phyloP scores from a whole-genome alignment of 2,113 vertebrate species.

The Anoplopoma fimbria region DNA sequence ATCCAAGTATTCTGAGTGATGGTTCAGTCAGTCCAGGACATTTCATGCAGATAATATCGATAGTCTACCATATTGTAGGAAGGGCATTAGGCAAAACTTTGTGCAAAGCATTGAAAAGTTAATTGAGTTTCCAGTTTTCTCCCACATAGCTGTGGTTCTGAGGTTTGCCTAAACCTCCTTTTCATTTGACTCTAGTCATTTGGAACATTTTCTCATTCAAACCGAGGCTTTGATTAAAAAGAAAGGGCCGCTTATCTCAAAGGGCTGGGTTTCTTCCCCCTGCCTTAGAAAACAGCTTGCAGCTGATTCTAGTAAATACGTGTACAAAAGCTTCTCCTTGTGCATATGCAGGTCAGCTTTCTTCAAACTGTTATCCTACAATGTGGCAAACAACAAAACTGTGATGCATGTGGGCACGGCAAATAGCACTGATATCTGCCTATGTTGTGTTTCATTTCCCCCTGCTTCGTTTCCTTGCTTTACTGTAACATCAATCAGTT shows the following conservation, averaged over 20 bases:
- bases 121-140: constrained; percentile 35
- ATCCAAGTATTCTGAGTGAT: constrained; percentile 16
- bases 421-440: constrained; percentile 57
- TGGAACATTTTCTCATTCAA: constrained; percentile 78
- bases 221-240: constrained; percentile 80
- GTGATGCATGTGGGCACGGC: constrained; percentile 51
- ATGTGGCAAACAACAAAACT: constrained; percentile 60
- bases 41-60: constrained; percentile 19
- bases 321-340: constrained; percentile 70
- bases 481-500: constrained; percentile 57
- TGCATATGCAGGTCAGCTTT: constrained; percentile 71
- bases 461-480: constrained; percentile 42
- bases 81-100: constrained; percentile 23
- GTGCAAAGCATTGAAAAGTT: constrained; percentile 48
- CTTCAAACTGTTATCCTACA: constrained; percentile 57
- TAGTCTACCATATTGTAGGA: background rate
- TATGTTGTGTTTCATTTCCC: constrained; percentile 4
- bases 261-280: constrained; percentile 75
- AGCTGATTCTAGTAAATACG: constrained; percentile 78
- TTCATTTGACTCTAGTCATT: constrained; percentile 76
- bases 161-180: constrained; percentile 65
- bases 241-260: constrained; percentile 80
- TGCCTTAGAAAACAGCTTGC: constrained; percentile 72
- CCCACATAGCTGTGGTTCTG: constrained; percentile 35
- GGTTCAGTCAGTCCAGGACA: background rate